Percentiles rank a stretch among this genome's conserved stretches.
Evolutionary conservation across 2,888 invertebrate species (phyloP).

Genomic region (Dolomedes plantarius): DNA sequence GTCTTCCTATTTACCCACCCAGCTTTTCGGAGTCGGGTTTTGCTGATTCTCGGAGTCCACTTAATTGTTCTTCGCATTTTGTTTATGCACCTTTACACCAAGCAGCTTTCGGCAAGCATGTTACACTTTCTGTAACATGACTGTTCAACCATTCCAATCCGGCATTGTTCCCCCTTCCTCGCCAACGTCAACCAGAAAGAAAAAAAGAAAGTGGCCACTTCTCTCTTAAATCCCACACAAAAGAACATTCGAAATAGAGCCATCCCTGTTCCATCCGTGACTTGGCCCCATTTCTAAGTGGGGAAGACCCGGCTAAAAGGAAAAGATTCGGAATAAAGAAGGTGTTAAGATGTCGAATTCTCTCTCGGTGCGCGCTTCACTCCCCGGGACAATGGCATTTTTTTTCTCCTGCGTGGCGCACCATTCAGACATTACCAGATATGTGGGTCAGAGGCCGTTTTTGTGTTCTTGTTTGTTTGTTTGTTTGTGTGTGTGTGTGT

Average conservation of each 20-base stretch:
- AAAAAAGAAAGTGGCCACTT: slow-evolving; percentile 20
- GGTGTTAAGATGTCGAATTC: slow-evolving; percentile 61
- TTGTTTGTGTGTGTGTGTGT: neutral
- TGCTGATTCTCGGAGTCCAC: neutral
- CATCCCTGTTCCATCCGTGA: slow-evolving; percentile 38
- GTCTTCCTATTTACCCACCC: no score
- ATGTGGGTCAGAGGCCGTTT: slow-evolving; percentile 59
- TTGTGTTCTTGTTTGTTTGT: slow-evolving; percentile 21
- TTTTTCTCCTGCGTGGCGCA: slow-evolving; percentile 16
- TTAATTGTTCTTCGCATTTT: neutral
- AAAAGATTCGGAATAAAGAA: slow-evolving; percentile 37
- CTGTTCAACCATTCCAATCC: neutral
- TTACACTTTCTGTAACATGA: slow-evolving; percentile 10
- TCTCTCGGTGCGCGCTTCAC: slow-evolving; percentile 38
- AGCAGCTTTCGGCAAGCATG: neutral
- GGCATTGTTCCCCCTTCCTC: neutral
- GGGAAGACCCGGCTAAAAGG: slow-evolving; percentile 43
- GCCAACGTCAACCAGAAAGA: slow-evolving; percentile 9
- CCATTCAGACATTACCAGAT: slow-evolving; percentile 52
- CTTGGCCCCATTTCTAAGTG: slow-evolving; percentile 53
- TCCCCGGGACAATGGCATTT: slow-evolving; percentile 54
- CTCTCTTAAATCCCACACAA: slow-evolving; percentile 44
- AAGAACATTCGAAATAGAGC: slow-evolving; percentile 23
- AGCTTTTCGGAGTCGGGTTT: no score
- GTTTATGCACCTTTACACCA: neutral